Base-by-base conservation (phyloP, 2,888 invertebrate species). In the Drosophila falleni region DNA sequence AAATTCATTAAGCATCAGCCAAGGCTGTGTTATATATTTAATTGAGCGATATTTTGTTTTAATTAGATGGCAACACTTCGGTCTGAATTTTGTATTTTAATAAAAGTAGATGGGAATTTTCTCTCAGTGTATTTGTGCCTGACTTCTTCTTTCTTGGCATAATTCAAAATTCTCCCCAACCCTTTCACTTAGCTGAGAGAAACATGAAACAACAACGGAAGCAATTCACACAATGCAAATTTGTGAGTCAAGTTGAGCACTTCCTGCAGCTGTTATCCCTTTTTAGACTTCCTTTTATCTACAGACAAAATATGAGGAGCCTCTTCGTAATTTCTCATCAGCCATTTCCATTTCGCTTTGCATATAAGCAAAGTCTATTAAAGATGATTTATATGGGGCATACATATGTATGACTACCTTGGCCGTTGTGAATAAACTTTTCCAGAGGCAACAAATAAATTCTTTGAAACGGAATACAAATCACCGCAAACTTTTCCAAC, bases 161-260 rank as follows among this genome's bases (percentile, higher is more conserved):
- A 44, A 59, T 50, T 54, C 26, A 67, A 64, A 61, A 71, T 64
- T 39, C 41, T 58, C 59, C 62, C 59, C 62, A 49, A n/a, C 23
- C 31, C 61, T 19, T 53, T 37, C 33, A 66, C 35, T 11, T 26
- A n/a, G 33, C 39, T 51, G 29, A 31, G 31, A 55, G 59, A 60
- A 53, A 58, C 64, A 41, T 65, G 58, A 65, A 56, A 42, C 58
- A 79, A 53, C 59, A 75, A 50, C 74, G 78, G 85, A 87, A 83
- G 76, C 76, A 87, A 81, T 87, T 78, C 67, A 67, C 78, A 70
- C 79, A 63, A 87, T 78, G 73, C 68, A 87, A 78, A 84, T 81
- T 84, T 81, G 70, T 64, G 51, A 75, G 70, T 67, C 69, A 56
- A 62, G 54, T 64, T 66, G 59, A 63, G 61, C 60, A 68, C 67